Conservation (phyloP, 2,888 invertebrate species). For the Hemaris fuciformis region DNA sequence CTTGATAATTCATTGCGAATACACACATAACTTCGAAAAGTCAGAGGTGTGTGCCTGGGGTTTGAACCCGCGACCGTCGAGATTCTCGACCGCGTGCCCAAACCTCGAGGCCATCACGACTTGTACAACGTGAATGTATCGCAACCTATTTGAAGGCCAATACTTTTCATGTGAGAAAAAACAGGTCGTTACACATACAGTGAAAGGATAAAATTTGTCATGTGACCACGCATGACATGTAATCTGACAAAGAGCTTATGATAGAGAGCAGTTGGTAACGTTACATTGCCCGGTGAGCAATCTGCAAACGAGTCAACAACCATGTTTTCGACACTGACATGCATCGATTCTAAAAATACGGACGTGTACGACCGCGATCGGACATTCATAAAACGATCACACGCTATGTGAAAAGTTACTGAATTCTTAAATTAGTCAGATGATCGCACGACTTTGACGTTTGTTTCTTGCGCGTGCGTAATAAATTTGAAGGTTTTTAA, state of each 20-base stretch:
- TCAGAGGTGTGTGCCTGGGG: too few species aligned
- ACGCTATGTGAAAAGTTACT: slow-evolving; percentile 5
- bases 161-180: neutral
- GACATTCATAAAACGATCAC: slow-evolving; percentile 10
- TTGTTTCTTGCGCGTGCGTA: neutral
- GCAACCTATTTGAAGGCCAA: too few species aligned
- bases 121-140: too few species aligned
- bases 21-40: too few species aligned
- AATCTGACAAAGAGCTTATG: neutral
- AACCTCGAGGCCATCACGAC: too few species aligned
- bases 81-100: too few species aligned
- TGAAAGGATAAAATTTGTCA: neutral
- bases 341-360: slow-evolving; percentile 2
- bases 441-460: slow-evolving; percentile 9
- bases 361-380: neutral
- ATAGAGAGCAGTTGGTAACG: neutral
- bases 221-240: neutral
- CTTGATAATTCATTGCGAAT: too few species aligned
- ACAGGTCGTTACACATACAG: too few species aligned
- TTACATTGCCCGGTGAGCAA: neutral
- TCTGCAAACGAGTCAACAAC: neutral
- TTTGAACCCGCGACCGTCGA: too few species aligned
- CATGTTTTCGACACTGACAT: slow-evolving; percentile 1
- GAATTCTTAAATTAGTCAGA: slow-evolving; percentile 9
- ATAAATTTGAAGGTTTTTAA: neutral